Evolutionary conservation across 2,797 vertebrate genomes (phyloP).

Genomic region (Rhyacichthys aspro): DNA sequence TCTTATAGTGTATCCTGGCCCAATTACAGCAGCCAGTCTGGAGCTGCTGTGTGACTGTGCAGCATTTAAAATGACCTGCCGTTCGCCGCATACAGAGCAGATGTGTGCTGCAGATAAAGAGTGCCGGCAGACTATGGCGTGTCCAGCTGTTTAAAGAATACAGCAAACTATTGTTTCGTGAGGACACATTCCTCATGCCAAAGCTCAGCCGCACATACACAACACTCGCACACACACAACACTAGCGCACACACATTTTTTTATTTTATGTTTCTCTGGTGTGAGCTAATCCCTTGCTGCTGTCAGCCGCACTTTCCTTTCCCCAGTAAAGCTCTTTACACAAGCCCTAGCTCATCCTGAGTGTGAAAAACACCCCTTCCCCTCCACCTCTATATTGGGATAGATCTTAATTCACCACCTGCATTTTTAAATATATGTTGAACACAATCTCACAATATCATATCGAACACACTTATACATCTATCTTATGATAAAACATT

Average conservation of each 20-base stretch:
- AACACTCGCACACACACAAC: constrained; percentile 12
- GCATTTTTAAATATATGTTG: neutral
- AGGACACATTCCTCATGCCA: constrained; percentile 51
- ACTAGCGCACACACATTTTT: constrained; percentile 36
- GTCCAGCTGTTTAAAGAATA: constrained; percentile 63
- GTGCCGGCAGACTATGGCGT: constrained; percentile 32
- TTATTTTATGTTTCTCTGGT: constrained; percentile 51
- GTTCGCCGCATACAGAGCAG: constrained; percentile 50
- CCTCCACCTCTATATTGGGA: neutral
- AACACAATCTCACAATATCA: too few species aligned
- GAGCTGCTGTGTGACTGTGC: constrained; percentile 30
- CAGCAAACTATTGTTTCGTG: constrained; percentile 50
- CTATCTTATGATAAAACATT: too few species aligned
- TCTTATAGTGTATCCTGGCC: constrained; percentile 48
- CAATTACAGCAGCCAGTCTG: constrained; percentile 60
- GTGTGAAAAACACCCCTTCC: constrained; percentile 42
- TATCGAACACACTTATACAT: too few species aligned
- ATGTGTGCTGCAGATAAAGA: constrained; percentile 53
- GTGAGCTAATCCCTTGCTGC: constrained; percentile 69
- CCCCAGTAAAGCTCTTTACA: constrained; percentile 71
- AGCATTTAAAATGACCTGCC: constrained; percentile 55
- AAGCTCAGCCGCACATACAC: constrained; percentile 17
- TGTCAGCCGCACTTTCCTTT: constrained; percentile 68
- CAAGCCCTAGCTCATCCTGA: constrained; percentile 54
- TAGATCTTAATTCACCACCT: neutral